Conservation (phyloP, 1,140 invertebrate species). For the Bombus terrestris region DNA sequence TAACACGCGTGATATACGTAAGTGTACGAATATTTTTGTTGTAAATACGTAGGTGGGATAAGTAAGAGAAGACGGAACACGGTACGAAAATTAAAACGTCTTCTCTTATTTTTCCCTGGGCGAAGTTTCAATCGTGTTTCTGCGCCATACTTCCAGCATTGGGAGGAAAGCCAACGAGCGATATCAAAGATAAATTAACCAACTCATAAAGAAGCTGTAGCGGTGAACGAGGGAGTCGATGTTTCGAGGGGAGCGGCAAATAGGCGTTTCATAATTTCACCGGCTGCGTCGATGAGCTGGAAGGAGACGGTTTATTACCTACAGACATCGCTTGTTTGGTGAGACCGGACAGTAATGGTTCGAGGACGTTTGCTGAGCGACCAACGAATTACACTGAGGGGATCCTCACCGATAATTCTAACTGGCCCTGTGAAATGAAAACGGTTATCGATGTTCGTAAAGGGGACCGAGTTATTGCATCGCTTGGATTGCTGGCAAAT, state of each 20-base stretch:
- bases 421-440: slow-evolving; percentile 15
- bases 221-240: slow-evolving; percentile 1
- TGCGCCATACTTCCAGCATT: too few species aligned
- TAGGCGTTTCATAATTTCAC: slow-evolving; percentile 46
- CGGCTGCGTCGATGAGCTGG: slow-evolving; percentile 30
- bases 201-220: slow-evolving; percentile 22
- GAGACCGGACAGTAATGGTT: slow-evolving; percentile 39
- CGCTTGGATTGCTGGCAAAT: slow-evolving; percentile 1
- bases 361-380: slow-evolving; percentile 30
- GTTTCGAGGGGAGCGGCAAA: slow-evolving; percentile 32
- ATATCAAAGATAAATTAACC: slow-evolving; percentile 45
- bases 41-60: too few species aligned
- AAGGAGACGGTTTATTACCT: slow-evolving; percentile 60
- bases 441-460: slow-evolving; percentile 13
- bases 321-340: slow-evolving; percentile 44
- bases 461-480: not conserved
- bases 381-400: slow-evolving; percentile 32
- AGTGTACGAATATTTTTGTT: too few species aligned
- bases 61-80: not conserved
- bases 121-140: not conserved
- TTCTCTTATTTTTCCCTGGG: not conserved
- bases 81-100: slow-evolving; percentile 11
- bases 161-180: not conserved
- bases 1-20: too few species aligned
- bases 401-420: slow-evolving; percentile 48